Percentiles rank a stretch among this genome's conserved stretches.
Conservation (phyloP, 2,113 vertebrate genomes). For the Silurus asotus region DNA sequence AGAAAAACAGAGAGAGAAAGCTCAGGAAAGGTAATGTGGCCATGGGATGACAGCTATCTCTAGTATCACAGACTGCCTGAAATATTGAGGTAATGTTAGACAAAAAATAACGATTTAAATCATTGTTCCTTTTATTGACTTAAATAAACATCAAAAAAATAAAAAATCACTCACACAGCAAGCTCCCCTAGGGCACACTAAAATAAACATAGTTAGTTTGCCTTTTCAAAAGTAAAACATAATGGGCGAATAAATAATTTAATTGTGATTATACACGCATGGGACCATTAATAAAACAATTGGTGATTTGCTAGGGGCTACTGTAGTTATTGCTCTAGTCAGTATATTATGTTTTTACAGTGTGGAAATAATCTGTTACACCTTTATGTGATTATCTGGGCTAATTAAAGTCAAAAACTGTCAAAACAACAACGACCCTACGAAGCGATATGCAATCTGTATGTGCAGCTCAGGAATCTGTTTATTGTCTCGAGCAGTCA, state of each 20-base stretch:
- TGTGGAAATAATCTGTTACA: background rate
- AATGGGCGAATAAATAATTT: background rate
- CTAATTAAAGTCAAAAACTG: constrained; percentile 3
- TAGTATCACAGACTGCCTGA: background rate
- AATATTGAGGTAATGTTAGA: background rate
- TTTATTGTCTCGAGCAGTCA: background rate
- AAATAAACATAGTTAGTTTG: background rate
- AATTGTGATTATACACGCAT: background rate
- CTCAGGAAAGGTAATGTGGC: background rate
- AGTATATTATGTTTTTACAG: constrained; percentile 1
- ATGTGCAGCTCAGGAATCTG: constrained; percentile 11
- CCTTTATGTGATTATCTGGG: background rate
- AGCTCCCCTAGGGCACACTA: background rate
- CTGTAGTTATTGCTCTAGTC: background rate
- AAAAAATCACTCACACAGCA: background rate
- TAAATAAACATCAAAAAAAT: background rate
- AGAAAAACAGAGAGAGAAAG: constrained; percentile 46
- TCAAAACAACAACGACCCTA: background rate
- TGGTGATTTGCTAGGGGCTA: background rate
- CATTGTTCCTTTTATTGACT: background rate
- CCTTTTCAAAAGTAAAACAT: background rate
- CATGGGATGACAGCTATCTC: background rate
- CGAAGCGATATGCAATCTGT: background rate
- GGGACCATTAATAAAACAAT: background rate
- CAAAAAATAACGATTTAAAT: background rate